A percentile compares a stretch with the other conserved stretches of the same genome.
phyloP scores from a whole-genome alignment of 2,113 vertebrate genomes.

The Sylvilagus bachmani region DNA sequence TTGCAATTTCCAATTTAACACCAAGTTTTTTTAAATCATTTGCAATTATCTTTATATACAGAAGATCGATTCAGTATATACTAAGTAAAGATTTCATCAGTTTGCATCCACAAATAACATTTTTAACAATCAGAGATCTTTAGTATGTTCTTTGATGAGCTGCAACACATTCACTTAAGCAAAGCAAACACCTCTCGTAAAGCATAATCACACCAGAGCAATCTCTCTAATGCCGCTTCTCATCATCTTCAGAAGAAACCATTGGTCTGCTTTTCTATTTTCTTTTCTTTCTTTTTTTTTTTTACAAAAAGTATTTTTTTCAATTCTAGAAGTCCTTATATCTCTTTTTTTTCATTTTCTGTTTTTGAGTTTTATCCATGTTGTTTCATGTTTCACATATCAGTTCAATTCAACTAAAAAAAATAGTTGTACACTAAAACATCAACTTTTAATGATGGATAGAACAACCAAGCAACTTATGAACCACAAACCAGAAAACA shows the following conservation, averaged over 20 bases:
- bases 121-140: constrained; percentile 25
- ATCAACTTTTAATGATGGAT: not conserved
- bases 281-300: too few species aligned
- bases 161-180: constrained; percentile 25
- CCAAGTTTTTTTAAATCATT: too few species aligned
- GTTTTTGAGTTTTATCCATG: not conserved
- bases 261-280: not conserved
- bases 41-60: too few species aligned
- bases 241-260: constrained; percentile 7
- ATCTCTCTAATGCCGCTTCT: not conserved
- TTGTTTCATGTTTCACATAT: not conserved
- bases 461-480: not conserved
- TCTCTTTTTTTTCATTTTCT: not conserved
- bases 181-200: not conserved
- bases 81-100: too few species aligned
- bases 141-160: not conserved
- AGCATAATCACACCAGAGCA: not conserved
- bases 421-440: not conserved
- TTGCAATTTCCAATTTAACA: too few species aligned
- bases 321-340: not conserved
- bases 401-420: not conserved
- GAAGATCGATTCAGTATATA: too few species aligned
- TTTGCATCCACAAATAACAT: too few species aligned
- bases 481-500: not conserved
- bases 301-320: not conserved